Base-by-base conservation (phyloP, 2,113 vertebrate genomes). In the Solea senegalensis region DNA sequence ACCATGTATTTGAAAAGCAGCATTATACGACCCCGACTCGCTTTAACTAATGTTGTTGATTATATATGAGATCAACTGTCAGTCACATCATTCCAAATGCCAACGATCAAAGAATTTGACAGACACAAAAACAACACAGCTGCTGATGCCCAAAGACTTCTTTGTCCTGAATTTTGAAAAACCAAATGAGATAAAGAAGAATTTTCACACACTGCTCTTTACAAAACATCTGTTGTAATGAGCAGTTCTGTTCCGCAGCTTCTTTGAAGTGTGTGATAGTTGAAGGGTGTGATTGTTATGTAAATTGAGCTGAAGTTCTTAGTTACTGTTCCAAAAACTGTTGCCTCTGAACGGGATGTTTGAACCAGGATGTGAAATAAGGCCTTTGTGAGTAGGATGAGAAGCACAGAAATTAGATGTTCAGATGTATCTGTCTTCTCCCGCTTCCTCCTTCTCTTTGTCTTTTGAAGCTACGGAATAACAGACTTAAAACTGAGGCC, bases 251-350 rank as follows among this genome's bases (percentile, higher is more conserved):
- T 34, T 34, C 34, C 5, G 34, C 34, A 4, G 34, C 34, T 34
- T 34, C 5, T 34, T 34, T 13, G 56, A 48, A 63, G 5, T 40
- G 21, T 34, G 9, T 21, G 1, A 21, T 21, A 21, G 1, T 21
- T 21, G 56, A 48, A 63, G 5, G 27, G 21, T 34, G 9, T 9
- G 41, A 76, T 72, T 82, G 68, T 68, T 78, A 78, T 67, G 67
- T 59, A 79, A 74, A 79, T 81, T 1, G 53, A 48, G 39, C 65
- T 49, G 45, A 67, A 69, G 75, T 82, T 82, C 44, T 64, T 34
- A 55, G 66, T 72, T 62, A 48, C 51, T 68, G 26, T 55, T 78
- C 49, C 27, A 62, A 78, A 21, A 83, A 64, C 12, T 58, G 65
- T 72, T 68, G 49, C 62, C 16, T 82, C 49, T 74, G n/a, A 81